Conservation (phyloP, 2,113 vertebrate genomes). For the Motacilla tschutschensis region DNA sequence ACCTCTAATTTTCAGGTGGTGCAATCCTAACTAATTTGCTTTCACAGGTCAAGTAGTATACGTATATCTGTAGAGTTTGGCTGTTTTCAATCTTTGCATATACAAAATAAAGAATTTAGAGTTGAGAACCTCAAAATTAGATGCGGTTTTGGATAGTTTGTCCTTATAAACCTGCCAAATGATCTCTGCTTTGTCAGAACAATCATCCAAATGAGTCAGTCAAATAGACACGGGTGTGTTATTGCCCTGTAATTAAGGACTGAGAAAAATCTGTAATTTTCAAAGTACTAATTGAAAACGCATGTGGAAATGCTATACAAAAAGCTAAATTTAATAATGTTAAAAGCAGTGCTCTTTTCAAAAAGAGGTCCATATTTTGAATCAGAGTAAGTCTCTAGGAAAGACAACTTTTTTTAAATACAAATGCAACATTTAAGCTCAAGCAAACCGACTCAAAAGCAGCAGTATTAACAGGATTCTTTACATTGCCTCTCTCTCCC, state of each 20-base stretch:
- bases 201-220: constrained; percentile 64
- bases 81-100: background rate
- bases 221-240: constrained; percentile 57
- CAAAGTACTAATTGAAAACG: constrained; percentile 68
- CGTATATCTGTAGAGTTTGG: background rate
- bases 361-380: constrained; percentile 41
- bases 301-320: constrained; percentile 33
- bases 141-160: background rate
- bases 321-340: constrained; percentile 36
- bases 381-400: constrained; percentile 7
- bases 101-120: background rate
- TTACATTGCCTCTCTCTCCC: background rate
- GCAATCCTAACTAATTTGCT: background rate
- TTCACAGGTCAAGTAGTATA: background rate
- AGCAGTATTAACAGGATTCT: background rate
- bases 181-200: constrained; percentile 55
- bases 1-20: constrained; percentile 1
- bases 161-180: constrained; percentile 29
- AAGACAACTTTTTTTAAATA: constrained; percentile 6
- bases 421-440: constrained; percentile 13
- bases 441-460: background rate
- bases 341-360: constrained; percentile 36
- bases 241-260: constrained; percentile 50
- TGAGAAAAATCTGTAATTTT: constrained; percentile 70
- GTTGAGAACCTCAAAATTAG: constrained; percentile 1